Conservation (phyloP, 2,797 vertebrate genomes). For the Mus spretus region DNA sequence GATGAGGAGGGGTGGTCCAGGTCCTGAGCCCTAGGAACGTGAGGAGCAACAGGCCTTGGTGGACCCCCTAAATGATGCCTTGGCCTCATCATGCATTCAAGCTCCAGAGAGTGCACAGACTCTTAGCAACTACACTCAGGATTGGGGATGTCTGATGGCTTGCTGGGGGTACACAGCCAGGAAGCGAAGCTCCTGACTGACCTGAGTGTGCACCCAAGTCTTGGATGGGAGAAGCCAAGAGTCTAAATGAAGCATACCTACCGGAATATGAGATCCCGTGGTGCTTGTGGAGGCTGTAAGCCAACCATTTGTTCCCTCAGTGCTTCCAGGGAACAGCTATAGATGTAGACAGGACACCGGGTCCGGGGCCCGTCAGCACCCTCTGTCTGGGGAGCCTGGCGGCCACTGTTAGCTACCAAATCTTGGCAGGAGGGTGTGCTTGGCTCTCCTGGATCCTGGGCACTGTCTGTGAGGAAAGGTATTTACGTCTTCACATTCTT, state of each 20-base stretch:
- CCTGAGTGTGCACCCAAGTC: background rate
- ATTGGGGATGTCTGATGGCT: background rate
- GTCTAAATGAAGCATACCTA: constrained; percentile 79
- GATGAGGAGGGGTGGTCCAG: constrained; percentile 92
- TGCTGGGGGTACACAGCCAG: background rate
- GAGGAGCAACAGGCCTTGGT: background rate
- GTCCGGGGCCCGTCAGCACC: constrained; percentile 88
- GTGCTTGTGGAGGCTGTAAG: constrained; percentile 89
- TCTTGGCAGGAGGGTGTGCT: constrained; percentile 89
- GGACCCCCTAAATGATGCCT: background rate
- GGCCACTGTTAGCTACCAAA: constrained; percentile 90
- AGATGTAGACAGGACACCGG: constrained; percentile 96
- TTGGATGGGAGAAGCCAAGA: background rate
- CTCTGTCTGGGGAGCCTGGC: constrained; percentile 92
- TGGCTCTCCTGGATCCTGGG: constrained; percentile 91
- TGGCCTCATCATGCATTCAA: background rate
- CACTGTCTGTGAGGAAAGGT: constrained; percentile 84
- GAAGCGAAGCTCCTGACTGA: constrained; percentile 24
- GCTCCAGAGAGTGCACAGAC: background rate
- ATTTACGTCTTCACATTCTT: background rate
- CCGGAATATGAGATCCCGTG: constrained; percentile 95
- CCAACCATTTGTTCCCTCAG: constrained; percentile 95
- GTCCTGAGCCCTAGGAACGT: constrained; percentile 92
- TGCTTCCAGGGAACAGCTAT: constrained; percentile 95
- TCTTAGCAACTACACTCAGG: background rate